These are phyloP conservation scores for Aphrophora alni DNA, from an alignment of 2,888 invertebrate species.

Conservation along the genomic window DNA sequence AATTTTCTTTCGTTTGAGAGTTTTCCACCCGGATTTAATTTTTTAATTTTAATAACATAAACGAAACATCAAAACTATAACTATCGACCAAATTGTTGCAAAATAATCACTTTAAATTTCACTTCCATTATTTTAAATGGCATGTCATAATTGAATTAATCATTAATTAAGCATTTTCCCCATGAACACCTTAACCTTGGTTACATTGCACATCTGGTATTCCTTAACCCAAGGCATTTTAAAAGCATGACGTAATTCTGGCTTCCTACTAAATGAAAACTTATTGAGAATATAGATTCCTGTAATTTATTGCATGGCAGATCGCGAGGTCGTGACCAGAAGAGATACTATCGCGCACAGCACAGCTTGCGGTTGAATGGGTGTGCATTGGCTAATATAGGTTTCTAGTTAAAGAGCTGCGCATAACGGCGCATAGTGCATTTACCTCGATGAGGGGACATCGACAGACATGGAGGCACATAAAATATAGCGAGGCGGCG, in stretches of 20 bases:
- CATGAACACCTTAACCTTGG: too few relatives aligned
- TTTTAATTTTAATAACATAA: too few relatives aligned
- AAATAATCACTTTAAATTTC: too few relatives aligned
- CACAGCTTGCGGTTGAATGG: neutral
- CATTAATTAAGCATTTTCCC: too few relatives aligned
- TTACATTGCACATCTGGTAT: neutral
- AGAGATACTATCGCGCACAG: neutral
- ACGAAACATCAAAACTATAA: too few relatives aligned
- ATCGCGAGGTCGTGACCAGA: neutral
- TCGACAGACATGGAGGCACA: neutral
- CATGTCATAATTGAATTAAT: too few relatives aligned
- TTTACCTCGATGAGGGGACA: neutral
- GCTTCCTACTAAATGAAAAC: neutral
- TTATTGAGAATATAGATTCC: conserved; percentile 6
- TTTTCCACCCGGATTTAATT: too few relatives aligned
- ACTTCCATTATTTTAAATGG: too few relatives aligned
- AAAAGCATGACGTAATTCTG: neutral
- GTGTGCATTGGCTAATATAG: neutral
- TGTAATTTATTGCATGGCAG: neutral
- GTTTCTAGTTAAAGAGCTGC: neutral
- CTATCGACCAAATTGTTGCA: too few relatives aligned
- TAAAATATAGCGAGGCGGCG: too few relatives aligned
- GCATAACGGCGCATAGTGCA: neutral
- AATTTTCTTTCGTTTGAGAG: too few relatives aligned
- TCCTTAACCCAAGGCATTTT: neutral